Evolutionary conservation across 2,113 vertebrate species (phyloP).

Genomic region (Lasiurus cinereus): DNA sequence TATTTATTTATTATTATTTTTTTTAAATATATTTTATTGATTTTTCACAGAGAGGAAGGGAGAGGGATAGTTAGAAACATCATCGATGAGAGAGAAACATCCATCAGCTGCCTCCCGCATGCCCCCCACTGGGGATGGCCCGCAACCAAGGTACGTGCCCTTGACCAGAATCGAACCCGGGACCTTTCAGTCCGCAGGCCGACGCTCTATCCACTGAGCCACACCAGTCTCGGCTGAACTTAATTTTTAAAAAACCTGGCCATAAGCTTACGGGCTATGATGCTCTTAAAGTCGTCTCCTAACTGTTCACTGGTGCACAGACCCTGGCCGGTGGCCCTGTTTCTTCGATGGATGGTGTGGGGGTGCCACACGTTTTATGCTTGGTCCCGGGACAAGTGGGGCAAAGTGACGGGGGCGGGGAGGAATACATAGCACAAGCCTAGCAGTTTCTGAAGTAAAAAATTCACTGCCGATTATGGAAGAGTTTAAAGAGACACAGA

Average conservation of each 20-base stretch:
- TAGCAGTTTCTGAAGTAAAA: background rate
- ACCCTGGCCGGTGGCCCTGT: background rate
- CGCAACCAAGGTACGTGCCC: too few species aligned
- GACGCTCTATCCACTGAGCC: too few species aligned
- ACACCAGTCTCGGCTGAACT: too few species aligned
- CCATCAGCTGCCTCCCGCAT: too few species aligned
- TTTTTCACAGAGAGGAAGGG: too few species aligned
- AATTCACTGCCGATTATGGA: background rate
- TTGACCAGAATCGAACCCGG: too few species aligned
- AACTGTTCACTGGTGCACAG: background rate
- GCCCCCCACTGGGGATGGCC: too few species aligned
- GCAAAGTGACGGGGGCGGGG: background rate
- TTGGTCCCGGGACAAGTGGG: background rate
- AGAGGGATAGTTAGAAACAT: too few species aligned
- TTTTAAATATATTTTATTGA: background rate
- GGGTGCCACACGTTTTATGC: background rate
- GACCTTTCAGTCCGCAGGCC: too few species aligned
- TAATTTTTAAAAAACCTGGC: slow-evolving; percentile 3
- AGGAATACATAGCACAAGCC: background rate
- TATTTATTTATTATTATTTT: too few species aligned
- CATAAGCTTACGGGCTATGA: slow-evolving; percentile 16
- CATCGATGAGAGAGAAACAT: too few species aligned
- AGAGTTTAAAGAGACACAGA: background rate
- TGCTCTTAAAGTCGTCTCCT: background rate
- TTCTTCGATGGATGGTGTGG: background rate